Base-by-base conservation (phyloP, 2,888 invertebrate genomes). In the Acutogordius australiensis region DNA sequence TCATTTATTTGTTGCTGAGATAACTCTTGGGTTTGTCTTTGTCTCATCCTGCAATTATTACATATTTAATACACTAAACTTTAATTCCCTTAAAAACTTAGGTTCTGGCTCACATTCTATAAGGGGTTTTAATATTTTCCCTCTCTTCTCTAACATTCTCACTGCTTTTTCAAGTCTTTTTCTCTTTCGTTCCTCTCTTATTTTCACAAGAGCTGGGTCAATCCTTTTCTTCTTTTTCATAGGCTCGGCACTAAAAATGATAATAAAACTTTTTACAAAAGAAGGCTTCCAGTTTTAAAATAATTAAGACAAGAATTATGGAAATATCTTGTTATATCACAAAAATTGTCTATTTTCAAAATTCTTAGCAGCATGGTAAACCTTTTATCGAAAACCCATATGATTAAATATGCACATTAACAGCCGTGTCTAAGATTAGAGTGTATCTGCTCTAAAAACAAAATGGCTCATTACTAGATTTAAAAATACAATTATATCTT, bases 131-230 rank as follows among this genome's bases (percentile, higher is more conserved):
- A 86, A 70, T 68, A 85, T 84, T 30, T 79, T 75, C 0, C 82
- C 78, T 73, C 79, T 78, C 68, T 80, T 85, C 68, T 85, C 80
- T 62, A 91, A 70, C 64, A 79, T 76, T 60, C 81, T 75, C 63
- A 91, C 88, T 69, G 80, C 80, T 68, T 84, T 88, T 69, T 87
- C 87, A 1, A 94, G 64, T 70, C 80, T 84, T 67, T 78, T 83
- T 64, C 79, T 79, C 63, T 77, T 81, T 60, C 84, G 78, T 0
- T 84, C 83, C 68, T 87, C 85, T 65, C 85, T 77, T 21, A 80
- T 79, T 69, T 79, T 81, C 0, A 85, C 64, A 30, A 90, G 72
- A 2, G 77, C 77, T 1, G 86, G 85, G 71, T 90, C 87, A 0
- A 84, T 60, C 67, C 78, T 80, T 68, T 80, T 86, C 72, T 84